Evolutionary conservation across 37 sponge, comb jelly and placozoan species (phyloP).

Genomic region (Lycopodina hypogea): DNA sequence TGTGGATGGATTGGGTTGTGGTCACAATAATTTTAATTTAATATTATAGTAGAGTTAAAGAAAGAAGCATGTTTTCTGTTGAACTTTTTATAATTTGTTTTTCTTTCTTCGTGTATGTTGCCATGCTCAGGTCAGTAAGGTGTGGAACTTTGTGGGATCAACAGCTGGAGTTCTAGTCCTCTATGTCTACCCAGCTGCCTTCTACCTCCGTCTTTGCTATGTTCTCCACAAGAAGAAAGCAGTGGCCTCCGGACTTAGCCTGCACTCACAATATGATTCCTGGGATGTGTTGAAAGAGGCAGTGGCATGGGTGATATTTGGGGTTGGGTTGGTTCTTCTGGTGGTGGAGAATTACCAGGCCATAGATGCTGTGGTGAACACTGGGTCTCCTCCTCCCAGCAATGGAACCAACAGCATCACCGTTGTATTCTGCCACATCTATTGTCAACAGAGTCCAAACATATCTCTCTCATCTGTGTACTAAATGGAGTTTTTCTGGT

Average conservation of each 20-base stretch:
- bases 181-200: slow-evolving; percentile 73
- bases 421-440: not conserved
- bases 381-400: not conserved
- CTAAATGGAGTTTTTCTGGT: no score
- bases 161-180: slow-evolving; percentile 65
- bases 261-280: not conserved
- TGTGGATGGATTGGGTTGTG: no score
- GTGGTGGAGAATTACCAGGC: slow-evolving; percentile 28
- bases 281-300: slow-evolving; percentile 19
- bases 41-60: no score
- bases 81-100: no score
- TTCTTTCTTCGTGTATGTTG: not conserved
- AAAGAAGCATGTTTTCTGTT: no score
- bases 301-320: slow-evolving; percentile 29
- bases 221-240: not conserved
- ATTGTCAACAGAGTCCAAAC: no score
- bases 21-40: no score
- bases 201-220: slow-evolving; percentile 59
- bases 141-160: slow-evolving; percentile 86
- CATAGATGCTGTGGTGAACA: slow-evolving; percentile 6
- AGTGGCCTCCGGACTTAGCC: not conserved
- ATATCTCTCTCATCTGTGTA: no score
- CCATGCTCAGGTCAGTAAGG: slow-evolving; percentile 44
- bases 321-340: slow-evolving; percentile 20
- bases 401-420: not conserved